Conservation (phyloP, 2,113 vertebrate genomes). For the Tinamus guttatus region DNA sequence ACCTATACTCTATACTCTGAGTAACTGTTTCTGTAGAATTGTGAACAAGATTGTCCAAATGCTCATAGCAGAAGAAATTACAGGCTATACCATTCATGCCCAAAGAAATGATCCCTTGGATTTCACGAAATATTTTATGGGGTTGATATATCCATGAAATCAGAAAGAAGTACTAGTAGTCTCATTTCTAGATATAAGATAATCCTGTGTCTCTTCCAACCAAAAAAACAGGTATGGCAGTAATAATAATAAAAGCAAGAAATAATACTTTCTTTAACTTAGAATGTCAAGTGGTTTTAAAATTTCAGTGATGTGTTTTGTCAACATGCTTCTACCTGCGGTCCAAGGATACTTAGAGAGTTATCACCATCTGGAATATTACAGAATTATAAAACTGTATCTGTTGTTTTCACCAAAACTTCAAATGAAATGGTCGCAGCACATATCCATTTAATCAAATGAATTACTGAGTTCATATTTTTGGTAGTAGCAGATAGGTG, state of each 20-base stretch:
- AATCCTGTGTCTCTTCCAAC: neutral
- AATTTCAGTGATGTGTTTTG: constrained; percentile 41
- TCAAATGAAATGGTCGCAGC: constrained; percentile 20
- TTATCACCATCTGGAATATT: constrained; percentile 39
- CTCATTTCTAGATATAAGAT: neutral
- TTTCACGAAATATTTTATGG: neutral
- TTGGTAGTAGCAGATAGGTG: constrained; percentile 53
- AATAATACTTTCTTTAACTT: constrained; percentile 4
- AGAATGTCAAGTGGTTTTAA: neutral
- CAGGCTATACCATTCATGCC: neutral
- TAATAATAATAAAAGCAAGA: neutral
- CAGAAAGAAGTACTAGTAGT: neutral
- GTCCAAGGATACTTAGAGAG: neutral
- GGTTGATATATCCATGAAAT: neutral
- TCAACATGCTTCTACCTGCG: constrained; percentile 42
- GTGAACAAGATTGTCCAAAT: neutral
- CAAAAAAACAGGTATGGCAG: neutral
- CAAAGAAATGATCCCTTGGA: neutral
- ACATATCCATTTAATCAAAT: constrained; percentile 46
- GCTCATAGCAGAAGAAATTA: neutral
- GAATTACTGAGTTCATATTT: constrained; percentile 35
- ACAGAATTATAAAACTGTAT: constrained; percentile 32
- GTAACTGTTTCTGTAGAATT: neutral
- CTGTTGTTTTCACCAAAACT: constrained; percentile 36
- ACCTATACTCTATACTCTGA: neutral